phyloP scores from a whole-genome alignment of 2,888 invertebrate genomes.

The Melinaea marsaeus region DNA sequence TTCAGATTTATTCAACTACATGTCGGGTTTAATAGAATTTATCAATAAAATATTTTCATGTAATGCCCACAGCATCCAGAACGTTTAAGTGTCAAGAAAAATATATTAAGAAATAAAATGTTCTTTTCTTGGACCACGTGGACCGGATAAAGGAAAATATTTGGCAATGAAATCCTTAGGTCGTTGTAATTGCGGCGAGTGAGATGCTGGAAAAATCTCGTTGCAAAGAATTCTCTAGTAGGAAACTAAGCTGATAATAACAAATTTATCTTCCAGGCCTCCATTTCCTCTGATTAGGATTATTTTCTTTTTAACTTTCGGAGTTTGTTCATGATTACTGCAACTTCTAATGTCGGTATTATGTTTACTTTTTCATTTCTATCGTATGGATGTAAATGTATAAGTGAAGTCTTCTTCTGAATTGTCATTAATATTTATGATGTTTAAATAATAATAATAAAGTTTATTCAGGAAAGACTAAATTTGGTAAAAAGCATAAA shows the following conservation, averaged over 20 bases:
- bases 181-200: conserved; percentile 59
- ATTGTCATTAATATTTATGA: not conserved
- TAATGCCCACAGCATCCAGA: not conserved
- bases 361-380: not conserved
- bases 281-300: conserved; percentile 27
- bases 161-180: conserved; percentile 70
- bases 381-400: not conserved
- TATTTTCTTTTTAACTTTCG: conserved; percentile 29
- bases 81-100: not conserved
- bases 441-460: too few relatives aligned
- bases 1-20: not conserved
- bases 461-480: too few relatives aligned
- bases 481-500: too few relatives aligned
- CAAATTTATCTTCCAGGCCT: conserved; percentile 31
- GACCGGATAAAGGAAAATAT: conserved; percentile 66
- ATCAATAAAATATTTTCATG: not conserved
- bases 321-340: conserved; percentile 9
- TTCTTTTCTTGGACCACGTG: conserved; percentile 36
- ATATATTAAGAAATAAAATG: conserved; percentile 6
- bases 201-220: conserved; percentile 30
- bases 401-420: not conserved
- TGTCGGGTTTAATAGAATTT: not conserved
- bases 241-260: conserved; percentile 34
- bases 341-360: not conserved
- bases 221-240: conserved; percentile 34